Evolutionary conservation across 2,797 vertebrate genomes (phyloP), one percentile per base, ranked within the genome.

Genomic region (Okamejei kenojei): DNA sequence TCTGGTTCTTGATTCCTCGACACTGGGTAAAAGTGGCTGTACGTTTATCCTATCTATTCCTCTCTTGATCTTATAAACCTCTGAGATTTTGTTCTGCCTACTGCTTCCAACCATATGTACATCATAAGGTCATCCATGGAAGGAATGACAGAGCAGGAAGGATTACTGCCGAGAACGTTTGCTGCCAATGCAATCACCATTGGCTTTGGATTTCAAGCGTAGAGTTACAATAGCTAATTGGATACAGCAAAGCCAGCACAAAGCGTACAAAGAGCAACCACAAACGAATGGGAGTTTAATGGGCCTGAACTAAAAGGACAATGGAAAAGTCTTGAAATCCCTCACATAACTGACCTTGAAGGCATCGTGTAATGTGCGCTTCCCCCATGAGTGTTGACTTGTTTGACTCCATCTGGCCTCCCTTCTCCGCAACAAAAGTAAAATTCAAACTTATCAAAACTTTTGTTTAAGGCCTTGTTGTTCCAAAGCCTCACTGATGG

Each of bases 401-500:
- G 32, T 91, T 71, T 74, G 73, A 63, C 68, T 74, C 90, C 71
- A 92, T 92, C 90, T 92, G 90, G 68, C 90, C 76, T 73, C 45
- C 90, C 45, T 92, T 92, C 90, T 76, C 13, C 26, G 13, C 35
- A 92, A 74, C 45, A 54, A 7, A 92, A 92, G 71, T 92, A 92
- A 76, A 92, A 74, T 92, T 54, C 71, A 92, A 92, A 92, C 68
- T 54, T 54, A 74, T 92, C 38, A 58, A 76, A 92, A 92, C 76
- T 92, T 73, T 92, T 73, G 68, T 92, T 92, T 92, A 76, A 92
- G 65, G 45, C 76, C 90, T 74, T 92, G 84, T 88, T 88, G 84
- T 92, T 92, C 71, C 96, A 95, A 95, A 96, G 95, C 95, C 95
- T 94, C 94, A 94, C 90, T 94, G 94, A 94, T 94, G 93, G 32